Base-by-base conservation (phyloP, 2,888 invertebrate species). In the Catocala fraxini region DNA sequence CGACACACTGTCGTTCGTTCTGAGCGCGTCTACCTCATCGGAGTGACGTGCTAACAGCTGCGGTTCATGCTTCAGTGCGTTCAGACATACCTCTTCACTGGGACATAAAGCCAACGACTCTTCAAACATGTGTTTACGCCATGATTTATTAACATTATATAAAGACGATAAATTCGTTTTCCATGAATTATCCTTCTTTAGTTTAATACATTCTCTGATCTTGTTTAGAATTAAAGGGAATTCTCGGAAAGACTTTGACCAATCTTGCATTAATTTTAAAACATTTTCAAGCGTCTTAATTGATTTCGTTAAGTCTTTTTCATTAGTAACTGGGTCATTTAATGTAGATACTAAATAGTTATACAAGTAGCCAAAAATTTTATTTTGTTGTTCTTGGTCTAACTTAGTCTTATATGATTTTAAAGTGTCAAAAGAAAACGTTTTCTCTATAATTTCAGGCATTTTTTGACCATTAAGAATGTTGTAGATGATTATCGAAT, bases 51-150 rank as follows among this genome's bases (percentile, higher is more conserved):
- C 56, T 15, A 92, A 68, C 51, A 91, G 68, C 45, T 68, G 66
- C 10, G 91, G 87, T 6, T 86, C 84, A 62, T 92, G 91, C 75
- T 92, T 92, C 9, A 92, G 68, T 10, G 85, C 87, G 66, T 92
- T 91, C n/a, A 92, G 52, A 56, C 84, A 86, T 9, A 79, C 85
- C 11, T 82, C 75, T 68, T 87, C 84, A 33, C 76, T 77, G 5
- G 86, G 86, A 47, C 71, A 71, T 59, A 92, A 62, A 13, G 65
- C 35, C 46, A 92, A 43, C 1, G 91, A 92, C 41, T 90, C 87
- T 58, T 89, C 83, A 70, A 92, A 91, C 73, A 92, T 76, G 13
- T 68, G 59, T 65, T 76, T 89, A 59, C 81, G 81, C 91, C 90
- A 91, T 11, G 86, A 79, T 63, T 89, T 91, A 33, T 92, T 87